Evolutionary conservation across 2,113 vertebrate species (phyloP).

Genomic region (Sebastes fasciatus): DNA sequence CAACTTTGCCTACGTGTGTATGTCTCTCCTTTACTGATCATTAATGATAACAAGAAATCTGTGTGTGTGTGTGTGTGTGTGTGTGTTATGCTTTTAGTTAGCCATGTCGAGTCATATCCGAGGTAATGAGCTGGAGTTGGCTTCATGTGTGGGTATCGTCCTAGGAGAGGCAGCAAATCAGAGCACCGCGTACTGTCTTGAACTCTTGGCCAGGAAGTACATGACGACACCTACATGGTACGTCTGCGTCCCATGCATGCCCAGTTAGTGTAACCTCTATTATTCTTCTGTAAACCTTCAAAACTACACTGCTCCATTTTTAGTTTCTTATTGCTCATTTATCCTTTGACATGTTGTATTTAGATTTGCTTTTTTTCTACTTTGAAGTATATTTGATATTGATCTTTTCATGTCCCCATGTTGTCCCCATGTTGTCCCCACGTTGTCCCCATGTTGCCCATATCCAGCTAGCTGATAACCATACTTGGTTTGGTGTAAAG

Average conservation of each 20-base stretch:
- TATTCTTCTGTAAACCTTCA: neutral
- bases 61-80: slow-evolving; percentile 26
- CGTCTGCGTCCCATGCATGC: slow-evolving; percentile 48
- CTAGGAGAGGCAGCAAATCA: slow-evolving; percentile 89
- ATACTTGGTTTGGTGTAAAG: neutral
- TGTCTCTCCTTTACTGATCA: neutral
- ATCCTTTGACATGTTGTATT: neutral
- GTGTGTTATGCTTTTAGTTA: slow-evolving; percentile 82
- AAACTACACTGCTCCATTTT: neutral
- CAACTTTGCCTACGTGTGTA: no score
- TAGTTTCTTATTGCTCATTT: neutral
- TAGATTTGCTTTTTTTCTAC: neutral
- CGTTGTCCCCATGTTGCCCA: neutral
- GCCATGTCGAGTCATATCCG: slow-evolving; percentile 95
- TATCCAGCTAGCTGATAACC: neutral
- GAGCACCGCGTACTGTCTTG: slow-evolving; percentile 91
- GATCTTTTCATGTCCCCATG: neutral
- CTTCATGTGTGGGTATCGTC: slow-evolving; percentile 90
- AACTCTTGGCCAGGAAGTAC: slow-evolving; percentile 95
- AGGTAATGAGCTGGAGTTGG: slow-evolving; percentile 97
- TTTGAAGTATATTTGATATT: neutral
- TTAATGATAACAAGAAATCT: neutral
- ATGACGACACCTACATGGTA: slow-evolving; percentile 92
- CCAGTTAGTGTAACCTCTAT: neutral
- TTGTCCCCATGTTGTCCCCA: neutral